phyloP scores from a whole-genome alignment of 1,140 invertebrate species.

The Manduca sexta region DNA sequence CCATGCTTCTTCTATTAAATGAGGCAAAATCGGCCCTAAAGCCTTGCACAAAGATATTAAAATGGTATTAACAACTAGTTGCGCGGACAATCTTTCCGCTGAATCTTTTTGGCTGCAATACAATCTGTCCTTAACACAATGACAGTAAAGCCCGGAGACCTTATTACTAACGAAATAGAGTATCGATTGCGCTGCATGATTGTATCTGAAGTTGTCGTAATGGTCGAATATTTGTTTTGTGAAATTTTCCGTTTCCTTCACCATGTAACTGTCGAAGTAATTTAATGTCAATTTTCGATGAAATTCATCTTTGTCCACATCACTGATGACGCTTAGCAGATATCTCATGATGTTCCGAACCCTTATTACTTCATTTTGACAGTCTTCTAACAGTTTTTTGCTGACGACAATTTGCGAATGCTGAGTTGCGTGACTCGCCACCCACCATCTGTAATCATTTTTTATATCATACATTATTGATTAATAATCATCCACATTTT shows the following conservation, averaged over 20 bases:
- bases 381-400: conserved; percentile 79
- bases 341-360: conserved; percentile 86
- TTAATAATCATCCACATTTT: too few species aligned
- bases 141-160: conserved; percentile 88
- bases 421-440: conserved; percentile 86
- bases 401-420: conserved; percentile 84
- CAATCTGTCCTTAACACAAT: conserved; percentile 88
- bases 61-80: conserved; percentile 80
- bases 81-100: conserved; percentile 75
- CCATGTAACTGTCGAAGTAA: conserved; percentile 84
- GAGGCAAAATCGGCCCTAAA: conserved; percentile 88
- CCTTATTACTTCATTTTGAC: conserved; percentile 83
- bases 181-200: conserved; percentile 79
- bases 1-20: conserved; percentile 89
- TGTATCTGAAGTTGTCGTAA: conserved; percentile 84
- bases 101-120: conserved; percentile 83
- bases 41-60: conserved; percentile 78
- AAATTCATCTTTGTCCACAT: conserved; percentile 23
- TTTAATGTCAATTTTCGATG: conserved; percentile 68
- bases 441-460: conserved; percentile 85
- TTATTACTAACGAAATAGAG: conserved; percentile 86
- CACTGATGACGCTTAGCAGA: conserved; percentile 79
- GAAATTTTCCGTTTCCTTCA: conserved; percentile 79
- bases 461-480: background rate
- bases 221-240: conserved; percentile 75